Evolutionary conservation across 2,888 invertebrate genomes (phyloP).

Genomic region (Brachylomia viminalis): DNA sequence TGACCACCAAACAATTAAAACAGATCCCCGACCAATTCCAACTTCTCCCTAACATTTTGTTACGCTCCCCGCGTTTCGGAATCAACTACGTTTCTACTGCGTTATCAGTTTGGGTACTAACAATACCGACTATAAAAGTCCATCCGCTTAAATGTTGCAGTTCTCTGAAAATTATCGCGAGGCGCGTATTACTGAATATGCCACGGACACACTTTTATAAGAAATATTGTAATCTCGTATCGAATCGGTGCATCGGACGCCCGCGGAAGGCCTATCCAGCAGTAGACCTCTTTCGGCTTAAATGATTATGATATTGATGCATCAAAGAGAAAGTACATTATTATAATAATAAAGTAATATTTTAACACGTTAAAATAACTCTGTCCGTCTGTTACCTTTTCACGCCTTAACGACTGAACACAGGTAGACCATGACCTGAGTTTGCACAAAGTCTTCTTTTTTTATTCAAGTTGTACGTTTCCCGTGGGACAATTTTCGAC

Average conservation of each 20-base stretch:
- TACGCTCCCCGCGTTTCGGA: constrained; percentile 35
- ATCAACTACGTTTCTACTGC: constrained; percentile 21
- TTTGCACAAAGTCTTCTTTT: too few species aligned
- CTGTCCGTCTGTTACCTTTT: too few species aligned
- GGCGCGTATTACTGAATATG: too few species aligned
- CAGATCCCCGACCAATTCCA: constrained; percentile 53
- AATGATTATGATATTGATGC: not conserved
- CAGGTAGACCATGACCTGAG: too few species aligned
- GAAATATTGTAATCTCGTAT: not conserved
- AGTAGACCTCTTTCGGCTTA: not conserved
- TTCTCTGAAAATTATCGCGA: not conserved
- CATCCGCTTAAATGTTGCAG: not conserved
- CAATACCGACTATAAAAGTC: constrained; percentile 25
- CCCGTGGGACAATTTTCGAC: too few species aligned
- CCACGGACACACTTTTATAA: not conserved
- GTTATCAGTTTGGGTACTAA: constrained; percentile 37
- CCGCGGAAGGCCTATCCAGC: not conserved
- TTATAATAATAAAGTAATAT: too few species aligned
- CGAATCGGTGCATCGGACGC: not conserved
- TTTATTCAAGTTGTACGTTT: too few species aligned
- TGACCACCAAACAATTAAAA: constrained; percentile 54
- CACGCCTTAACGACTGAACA: too few species aligned
- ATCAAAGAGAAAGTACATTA: not conserved
- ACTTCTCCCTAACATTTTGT: constrained; percentile 52
- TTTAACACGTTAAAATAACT: too few species aligned